Evolutionary conservation across 2,888 invertebrate genomes (phyloP).

Genomic region (Drosophila setosimentum): DNA sequence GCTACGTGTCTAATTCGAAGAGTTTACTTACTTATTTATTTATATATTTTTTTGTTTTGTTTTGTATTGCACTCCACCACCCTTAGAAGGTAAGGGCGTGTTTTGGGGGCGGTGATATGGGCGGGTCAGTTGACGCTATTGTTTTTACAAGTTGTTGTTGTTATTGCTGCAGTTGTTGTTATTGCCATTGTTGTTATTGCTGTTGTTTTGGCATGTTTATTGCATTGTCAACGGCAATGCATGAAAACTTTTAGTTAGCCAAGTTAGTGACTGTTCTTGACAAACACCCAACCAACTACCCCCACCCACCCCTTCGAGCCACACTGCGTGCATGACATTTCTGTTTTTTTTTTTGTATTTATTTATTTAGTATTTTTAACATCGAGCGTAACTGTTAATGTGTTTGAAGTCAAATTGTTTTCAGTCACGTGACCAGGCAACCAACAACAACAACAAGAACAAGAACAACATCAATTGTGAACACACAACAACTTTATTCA

Average conservation of each 20-base stretch:
- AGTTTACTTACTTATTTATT: constrained; percentile 14
- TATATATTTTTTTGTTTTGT: background rate
- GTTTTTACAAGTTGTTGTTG: constrained; percentile 67
- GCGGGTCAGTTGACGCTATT: constrained; percentile 77
- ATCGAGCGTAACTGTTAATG: constrained; percentile 77
- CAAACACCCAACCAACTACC: constrained; percentile 45
- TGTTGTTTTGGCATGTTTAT: constrained; percentile 80
- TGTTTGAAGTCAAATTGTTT: constrained; percentile 80
- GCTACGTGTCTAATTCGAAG: constrained; percentile 57
- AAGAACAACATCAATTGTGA: constrained; percentile 46
- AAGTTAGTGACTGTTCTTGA: constrained; percentile 72
- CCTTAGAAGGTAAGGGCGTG: constrained; percentile 19
- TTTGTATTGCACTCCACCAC: background rate
- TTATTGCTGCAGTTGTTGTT: constrained; percentile 15
- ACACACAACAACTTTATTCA: constrained; percentile 76
- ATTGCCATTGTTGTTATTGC: constrained; percentile 50
- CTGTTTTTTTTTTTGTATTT: constrained; percentile 5
- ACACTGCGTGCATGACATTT: constrained; percentile 45
- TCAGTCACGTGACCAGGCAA: constrained; percentile 69
- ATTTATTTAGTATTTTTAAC: constrained; percentile 21
- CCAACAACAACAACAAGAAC: constrained; percentile 18
- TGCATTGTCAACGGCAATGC: constrained; percentile 81
- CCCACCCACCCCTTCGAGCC: background rate
- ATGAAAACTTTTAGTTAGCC: constrained; percentile 80
- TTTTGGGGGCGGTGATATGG: constrained; percentile 36